Conservation (phyloP, 2,113 vertebrate genomes). For the Sorex araneus region DNA sequence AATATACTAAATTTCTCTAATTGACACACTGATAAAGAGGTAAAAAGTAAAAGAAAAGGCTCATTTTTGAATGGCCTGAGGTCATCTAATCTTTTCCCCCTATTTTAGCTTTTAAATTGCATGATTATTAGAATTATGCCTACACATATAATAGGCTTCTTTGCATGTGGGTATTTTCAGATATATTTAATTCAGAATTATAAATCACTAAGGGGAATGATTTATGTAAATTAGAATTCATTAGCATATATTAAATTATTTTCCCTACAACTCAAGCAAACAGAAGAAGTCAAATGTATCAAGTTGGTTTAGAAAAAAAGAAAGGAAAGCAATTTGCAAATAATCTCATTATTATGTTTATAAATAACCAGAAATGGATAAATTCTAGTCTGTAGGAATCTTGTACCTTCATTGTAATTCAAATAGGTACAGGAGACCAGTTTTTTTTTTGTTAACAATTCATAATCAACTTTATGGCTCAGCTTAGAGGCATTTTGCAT, state of each 20-base stretch:
- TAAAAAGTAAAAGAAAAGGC: constrained; percentile 18
- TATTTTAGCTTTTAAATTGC: constrained; percentile 73
- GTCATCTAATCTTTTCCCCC: constrained; percentile 70
- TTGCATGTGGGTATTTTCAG: constrained; percentile 21
- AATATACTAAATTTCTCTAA: constrained; percentile 64
- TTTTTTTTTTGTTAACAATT: constrained; percentile 40
- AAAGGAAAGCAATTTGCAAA: constrained; percentile 63
- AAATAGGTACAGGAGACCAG: constrained; percentile 33
- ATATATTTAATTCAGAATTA: constrained; percentile 79
- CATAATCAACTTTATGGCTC: constrained; percentile 2
- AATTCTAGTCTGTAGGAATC: constrained; percentile 48
- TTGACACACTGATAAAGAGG: constrained; percentile 38
- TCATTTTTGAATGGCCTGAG: constrained; percentile 47
- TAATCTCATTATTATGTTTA: constrained; percentile 74
- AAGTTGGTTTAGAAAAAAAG: constrained; percentile 53
- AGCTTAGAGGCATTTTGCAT: background rate
- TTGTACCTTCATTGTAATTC: constrained; percentile 72
- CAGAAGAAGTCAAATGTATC: constrained; percentile 75
- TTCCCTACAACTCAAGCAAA: constrained; percentile 75
- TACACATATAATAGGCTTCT: constrained; percentile 68
- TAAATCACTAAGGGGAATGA: constrained; percentile 69
- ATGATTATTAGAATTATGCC: constrained; percentile 72
- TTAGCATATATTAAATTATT: constrained; percentile 78
- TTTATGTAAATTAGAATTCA: constrained; percentile 81
- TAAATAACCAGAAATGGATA: constrained; percentile 64